Evolutionary conservation across 2,888 invertebrate genomes (phyloP).

Genomic region (Chalcis sispes): DNA sequence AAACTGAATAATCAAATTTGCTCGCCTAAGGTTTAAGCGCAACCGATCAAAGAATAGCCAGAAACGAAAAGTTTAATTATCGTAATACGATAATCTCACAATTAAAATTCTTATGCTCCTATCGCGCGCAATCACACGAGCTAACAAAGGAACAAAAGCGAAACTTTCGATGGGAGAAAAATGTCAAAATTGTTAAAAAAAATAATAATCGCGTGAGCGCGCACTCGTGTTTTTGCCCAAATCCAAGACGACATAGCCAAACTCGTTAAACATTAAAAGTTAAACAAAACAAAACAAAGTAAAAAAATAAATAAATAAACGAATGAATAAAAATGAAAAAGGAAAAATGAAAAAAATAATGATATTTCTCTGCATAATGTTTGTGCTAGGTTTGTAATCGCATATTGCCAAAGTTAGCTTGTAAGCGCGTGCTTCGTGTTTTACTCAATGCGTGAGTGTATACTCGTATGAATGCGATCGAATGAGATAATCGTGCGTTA

Average conservation of each 20-base stretch:
- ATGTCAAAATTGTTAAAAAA: too few relatives aligned
- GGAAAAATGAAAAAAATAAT: conserved; percentile 1
- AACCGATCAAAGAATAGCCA: too few relatives aligned
- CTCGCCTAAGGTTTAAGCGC: too few relatives aligned
- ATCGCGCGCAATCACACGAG: too few relatives aligned
- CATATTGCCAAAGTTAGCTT: conserved; percentile 70
- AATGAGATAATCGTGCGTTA: not conserved
- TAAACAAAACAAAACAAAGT: too few relatives aligned
- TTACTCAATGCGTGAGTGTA: conserved; percentile 55
- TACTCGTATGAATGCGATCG: not conserved
- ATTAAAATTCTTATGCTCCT: too few relatives aligned
- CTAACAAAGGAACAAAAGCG: too few relatives aligned
- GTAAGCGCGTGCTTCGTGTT: conserved; percentile 64
- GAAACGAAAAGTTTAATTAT: too few relatives aligned
- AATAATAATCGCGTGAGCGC: conserved; percentile 35
- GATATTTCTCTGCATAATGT: conserved; percentile 47
- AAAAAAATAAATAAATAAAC: not conserved
- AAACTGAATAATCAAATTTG: too few relatives aligned
- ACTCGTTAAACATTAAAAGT: conserved; percentile 4
- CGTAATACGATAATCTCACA: too few relatives aligned
- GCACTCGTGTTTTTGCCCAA: too few relatives aligned
- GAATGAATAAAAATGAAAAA: not conserved
- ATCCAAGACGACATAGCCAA: conserved; percentile 50
- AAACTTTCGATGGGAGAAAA: too few relatives aligned
- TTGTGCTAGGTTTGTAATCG: conserved; percentile 61